Percentiles rank a stretch among this genome's conserved stretches.
phyloP scores from a whole-genome alignment of 2,797 vertebrate genomes.

The Pteronotus mesoamericanus region DNA sequence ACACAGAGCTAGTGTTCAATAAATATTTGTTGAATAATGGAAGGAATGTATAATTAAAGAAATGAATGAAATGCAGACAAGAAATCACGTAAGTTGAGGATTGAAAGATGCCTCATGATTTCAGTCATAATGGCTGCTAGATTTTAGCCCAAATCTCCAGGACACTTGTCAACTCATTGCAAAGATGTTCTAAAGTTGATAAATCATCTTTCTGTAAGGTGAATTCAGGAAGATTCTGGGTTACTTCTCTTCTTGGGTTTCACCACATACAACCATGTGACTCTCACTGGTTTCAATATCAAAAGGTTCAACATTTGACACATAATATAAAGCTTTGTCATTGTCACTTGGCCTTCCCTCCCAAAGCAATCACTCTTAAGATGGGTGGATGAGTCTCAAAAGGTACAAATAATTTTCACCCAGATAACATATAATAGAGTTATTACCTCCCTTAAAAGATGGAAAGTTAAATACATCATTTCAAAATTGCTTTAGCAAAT shows the following conservation, averaged over 20 bases:
- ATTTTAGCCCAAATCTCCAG: not conserved
- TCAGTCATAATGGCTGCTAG: no score
- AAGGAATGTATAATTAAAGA: not conserved
- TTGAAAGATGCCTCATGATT: not conserved
- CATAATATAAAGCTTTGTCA: not conserved
- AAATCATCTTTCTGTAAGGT: not conserved
- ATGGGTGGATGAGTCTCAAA: not conserved
- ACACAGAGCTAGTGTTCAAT: not conserved
- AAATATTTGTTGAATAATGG: not conserved
- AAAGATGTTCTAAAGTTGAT: not conserved
- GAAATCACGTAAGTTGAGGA: not conserved
- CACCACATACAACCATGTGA: not conserved
- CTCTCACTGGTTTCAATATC: not conserved
- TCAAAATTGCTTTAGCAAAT: slow-evolving; percentile 20
- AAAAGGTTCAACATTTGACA: not conserved
- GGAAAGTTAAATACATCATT: slow-evolving; percentile 33
- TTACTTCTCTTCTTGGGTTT: not conserved
- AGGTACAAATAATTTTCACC: not conserved
- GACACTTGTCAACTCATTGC: not conserved
- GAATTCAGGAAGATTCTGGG: not conserved
- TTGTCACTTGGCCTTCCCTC: not conserved
- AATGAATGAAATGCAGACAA: not conserved
- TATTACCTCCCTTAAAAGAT: not conserved
- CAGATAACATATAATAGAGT: not conserved
- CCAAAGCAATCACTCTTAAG: not conserved